phyloP scores from a whole-genome alignment of 30 jellyfish, hydroid and myxozoan genomes.

The Aurelia sp. region DNA sequence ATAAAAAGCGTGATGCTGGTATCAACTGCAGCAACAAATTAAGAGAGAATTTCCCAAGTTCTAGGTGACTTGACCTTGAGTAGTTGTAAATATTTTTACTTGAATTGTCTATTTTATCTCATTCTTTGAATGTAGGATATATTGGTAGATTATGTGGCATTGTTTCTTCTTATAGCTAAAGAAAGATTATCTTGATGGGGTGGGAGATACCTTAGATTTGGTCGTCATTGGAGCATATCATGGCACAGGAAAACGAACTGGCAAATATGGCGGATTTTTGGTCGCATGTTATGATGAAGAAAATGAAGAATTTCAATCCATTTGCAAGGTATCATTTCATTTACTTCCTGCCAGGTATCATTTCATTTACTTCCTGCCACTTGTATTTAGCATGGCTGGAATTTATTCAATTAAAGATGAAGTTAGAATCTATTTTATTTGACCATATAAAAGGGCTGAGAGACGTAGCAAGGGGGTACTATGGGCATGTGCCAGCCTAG shows the following conservation, averaged over 20 bases:
- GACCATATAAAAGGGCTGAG: too few relatives aligned
- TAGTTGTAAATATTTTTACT: too few relatives aligned
- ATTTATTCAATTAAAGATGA: neutral
- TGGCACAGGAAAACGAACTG: slow-evolving; percentile 98
- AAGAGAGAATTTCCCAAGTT: too few relatives aligned
- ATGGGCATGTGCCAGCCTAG: too few relatives aligned
- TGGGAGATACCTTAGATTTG: slow-evolving; percentile 98
- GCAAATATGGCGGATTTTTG: slow-evolving; percentile 97
- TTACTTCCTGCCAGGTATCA: slow-evolving; percentile 52
- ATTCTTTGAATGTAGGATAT: too few relatives aligned
- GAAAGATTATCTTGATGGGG: slow-evolving; percentile 97
- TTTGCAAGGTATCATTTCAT: slow-evolving; percentile 79
- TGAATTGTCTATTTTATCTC: too few relatives aligned
- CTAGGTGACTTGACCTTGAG: too few relatives aligned
- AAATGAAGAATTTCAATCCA: slow-evolving; percentile 95
- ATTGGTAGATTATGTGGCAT: too few relatives aligned
- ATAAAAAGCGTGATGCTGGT: too few relatives aligned
- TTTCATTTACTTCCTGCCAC: neutral
- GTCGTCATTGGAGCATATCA: slow-evolving; percentile 99
- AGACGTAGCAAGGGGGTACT: too few relatives aligned
- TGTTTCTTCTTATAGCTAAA: slow-evolving; percentile 64
- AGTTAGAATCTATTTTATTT: too few relatives aligned
- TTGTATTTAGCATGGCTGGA: neutral
- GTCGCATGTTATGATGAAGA: slow-evolving; percentile 99
- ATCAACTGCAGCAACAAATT: too few relatives aligned